Evolutionary conservation across 2,888 invertebrate genomes (phyloP), one percentile per base, ranked within the genome.

Genomic region (Lithophane socia): DNA sequence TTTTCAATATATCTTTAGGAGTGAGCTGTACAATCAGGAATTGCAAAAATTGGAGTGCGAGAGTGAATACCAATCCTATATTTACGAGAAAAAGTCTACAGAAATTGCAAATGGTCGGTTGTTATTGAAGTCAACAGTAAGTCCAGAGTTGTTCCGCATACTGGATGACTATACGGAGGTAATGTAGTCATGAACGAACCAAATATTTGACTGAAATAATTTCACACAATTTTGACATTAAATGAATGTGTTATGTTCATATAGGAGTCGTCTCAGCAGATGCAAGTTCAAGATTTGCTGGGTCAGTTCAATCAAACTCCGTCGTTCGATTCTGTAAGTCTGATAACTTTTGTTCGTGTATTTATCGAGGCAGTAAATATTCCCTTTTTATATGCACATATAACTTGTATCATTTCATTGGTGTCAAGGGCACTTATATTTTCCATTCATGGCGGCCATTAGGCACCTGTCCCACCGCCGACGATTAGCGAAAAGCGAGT

Each of bases 131-230:
- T 77, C 88, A 1, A 49, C 73, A 21, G 67, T 84, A 0, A 73
- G 69, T 54, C 73, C 87, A 16, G 84, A 87, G 2, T 63, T 92
- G 12, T 92, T 83, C 69, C 77, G 84, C 18, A 77, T 91, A 24
- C 64, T 94, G 58, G 90, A 92, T n/a, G 91, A 92, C 1, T 87
- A 89, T 68, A 83, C 91, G 21, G 93, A 94, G 91, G 94, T 94
- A 87, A 86, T 65, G 0, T 58, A 44, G n/a, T 66, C 24, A 44
- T 24, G 21, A 54, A 54, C 5, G 0, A 56, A 63, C 2, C 10
- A 78, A 58, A 52, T 37, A 44, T 21, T 44, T 13, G 12, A 58
- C 5, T 24, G 24, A 29, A 56, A 52, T 37, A 18, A 29, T 76
- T 16, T 58, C 12, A 37, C 29, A 44, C 16, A 52, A 42, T 24